A percentile compares a stretch with the other conserved stretches of the same genome.
Conservation (phyloP, 2,888 invertebrate genomes). For the Leptothorax acervorum region DNA sequence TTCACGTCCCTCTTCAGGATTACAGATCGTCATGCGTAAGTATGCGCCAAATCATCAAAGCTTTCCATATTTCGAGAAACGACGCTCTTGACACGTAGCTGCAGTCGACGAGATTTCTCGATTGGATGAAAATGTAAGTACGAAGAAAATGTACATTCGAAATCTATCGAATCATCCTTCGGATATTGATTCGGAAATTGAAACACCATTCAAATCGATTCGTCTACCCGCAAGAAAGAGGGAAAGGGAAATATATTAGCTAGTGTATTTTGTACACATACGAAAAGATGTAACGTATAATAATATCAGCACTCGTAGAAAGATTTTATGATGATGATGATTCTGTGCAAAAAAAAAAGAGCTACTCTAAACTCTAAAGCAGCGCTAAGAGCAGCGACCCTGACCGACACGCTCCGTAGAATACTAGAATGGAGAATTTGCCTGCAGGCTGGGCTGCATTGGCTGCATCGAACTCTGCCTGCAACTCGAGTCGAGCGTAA, state of each 20-base stretch:
- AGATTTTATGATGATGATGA: neutral
- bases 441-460: neutral
- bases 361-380: neutral
- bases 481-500: slow-evolving; percentile 18
- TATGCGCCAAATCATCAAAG: neutral
- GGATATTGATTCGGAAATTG: neutral
- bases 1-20: slow-evolving; percentile 54
- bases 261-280: neutral
- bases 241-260: neutral
- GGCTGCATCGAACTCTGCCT: slow-evolving; percentile 29
- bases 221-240: neutral
- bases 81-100: neutral
- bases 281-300: neutral
- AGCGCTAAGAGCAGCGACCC: slow-evolving; percentile 50
- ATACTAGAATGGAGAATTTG: slow-evolving; percentile 47
- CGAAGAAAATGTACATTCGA: neutral
- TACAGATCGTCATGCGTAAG: slow-evolving; percentile 32
- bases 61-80: neutral
- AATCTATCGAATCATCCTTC: neutral
- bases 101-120: neutral
- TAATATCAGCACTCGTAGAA: neutral
- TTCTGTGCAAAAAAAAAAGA: neutral
- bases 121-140: neutral
- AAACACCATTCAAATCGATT: neutral
- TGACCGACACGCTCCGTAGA: slow-evolving; percentile 65